Conservation (phyloP, 2,113 vertebrate genomes). For the Chinchilla lanigera region DNA sequence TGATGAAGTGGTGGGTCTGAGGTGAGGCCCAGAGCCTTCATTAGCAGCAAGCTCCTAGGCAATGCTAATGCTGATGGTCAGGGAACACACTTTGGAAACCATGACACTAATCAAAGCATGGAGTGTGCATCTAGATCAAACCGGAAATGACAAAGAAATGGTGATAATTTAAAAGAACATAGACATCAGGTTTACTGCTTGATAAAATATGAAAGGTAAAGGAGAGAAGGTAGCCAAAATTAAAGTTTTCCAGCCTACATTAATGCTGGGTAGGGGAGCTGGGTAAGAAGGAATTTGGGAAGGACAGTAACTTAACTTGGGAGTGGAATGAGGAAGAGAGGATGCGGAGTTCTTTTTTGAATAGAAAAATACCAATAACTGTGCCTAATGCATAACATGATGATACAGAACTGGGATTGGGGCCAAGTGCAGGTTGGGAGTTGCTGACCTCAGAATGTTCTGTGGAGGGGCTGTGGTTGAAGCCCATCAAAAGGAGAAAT, state of each 20-base stretch:
- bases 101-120: neutral
- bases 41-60: neutral
- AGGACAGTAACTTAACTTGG: neutral
- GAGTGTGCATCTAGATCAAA: neutral
- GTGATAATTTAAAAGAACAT: constrained; percentile 2
- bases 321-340: neutral
- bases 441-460: neutral
- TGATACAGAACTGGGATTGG: neutral
- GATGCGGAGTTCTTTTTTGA: neutral
- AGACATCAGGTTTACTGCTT: neutral
- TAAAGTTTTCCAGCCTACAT: neutral
- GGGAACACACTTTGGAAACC: neutral
- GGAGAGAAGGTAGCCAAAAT: neutral
- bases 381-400: neutral
- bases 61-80: neutral
- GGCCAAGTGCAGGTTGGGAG: neutral
- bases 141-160: neutral
- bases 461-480: neutral
- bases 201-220: neutral
- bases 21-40: neutral
- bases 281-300: neutral
- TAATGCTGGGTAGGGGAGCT: neutral
- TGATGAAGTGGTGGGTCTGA: neutral
- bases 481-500: neutral
- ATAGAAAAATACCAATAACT: rapidly evolving